These are phyloP conservation scores for Caenorhabditis latens DNA, from an alignment of 1,140 invertebrate species.

Conservation along the genomic window DNA sequence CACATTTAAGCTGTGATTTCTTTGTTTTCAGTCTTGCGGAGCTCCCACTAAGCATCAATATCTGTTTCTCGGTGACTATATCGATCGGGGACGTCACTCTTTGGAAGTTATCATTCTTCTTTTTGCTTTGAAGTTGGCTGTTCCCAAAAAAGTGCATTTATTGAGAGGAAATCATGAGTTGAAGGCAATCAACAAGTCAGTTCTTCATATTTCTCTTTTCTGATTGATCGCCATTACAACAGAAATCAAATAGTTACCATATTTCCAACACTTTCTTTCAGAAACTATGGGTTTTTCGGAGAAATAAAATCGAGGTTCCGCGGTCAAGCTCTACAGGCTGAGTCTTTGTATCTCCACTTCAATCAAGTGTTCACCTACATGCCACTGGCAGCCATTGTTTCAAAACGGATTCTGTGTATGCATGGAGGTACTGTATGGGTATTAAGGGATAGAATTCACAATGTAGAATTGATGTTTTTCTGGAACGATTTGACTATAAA, in stretches of 20 bases:
- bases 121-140: slow-evolving; percentile 68
- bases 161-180: slow-evolving; percentile 78
- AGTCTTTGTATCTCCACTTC: slow-evolving; percentile 79
- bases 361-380: slow-evolving; percentile 71
- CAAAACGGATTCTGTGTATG: slow-evolving; percentile 71
- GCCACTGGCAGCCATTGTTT: slow-evolving; percentile 71
- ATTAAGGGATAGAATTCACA: too few species aligned
- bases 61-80: slow-evolving; percentile 70
- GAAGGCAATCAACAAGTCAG: slow-evolving; percentile 54
- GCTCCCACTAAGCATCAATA: slow-evolving; percentile 65
- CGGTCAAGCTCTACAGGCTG: neutral
- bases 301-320: slow-evolving; percentile 64
- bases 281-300: slow-evolving; percentile 69
- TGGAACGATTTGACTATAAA: too few species aligned
- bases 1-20: neutral
- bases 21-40: slow-evolving; percentile 65
- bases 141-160: slow-evolving; percentile 68
- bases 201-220: slow-evolving; percentile 16
- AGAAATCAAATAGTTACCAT: too few species aligned
- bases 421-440: slow-evolving; percentile 75
- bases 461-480: too few species aligned
- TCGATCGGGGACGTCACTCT: slow-evolving; percentile 69
- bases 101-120: slow-evolving; percentile 69
- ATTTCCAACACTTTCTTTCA: slow-evolving; percentile 53
- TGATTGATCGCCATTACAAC: too few species aligned